Evolutionary conservation across 2,888 invertebrate species (phyloP).

Genomic region (Lasioglossum villosulum): DNA sequence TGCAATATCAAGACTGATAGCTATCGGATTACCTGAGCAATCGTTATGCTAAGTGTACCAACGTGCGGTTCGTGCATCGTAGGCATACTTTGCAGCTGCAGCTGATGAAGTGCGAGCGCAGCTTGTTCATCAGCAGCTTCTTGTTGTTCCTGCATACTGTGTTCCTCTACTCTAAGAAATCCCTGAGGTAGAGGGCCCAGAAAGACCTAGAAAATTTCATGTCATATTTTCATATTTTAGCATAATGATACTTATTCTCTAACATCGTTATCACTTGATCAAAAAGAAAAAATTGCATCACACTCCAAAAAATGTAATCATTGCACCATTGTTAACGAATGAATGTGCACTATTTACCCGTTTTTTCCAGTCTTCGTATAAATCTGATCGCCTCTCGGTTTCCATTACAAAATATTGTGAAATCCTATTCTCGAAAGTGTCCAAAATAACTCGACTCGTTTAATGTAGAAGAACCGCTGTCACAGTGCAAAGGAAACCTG

Average conservation of each 20-base stretch:
- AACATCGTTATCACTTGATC: background rate
- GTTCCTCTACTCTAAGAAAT: constrained; percentile 88
- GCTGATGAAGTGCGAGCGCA: constrained; percentile 89
- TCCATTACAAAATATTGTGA: constrained; percentile 67
- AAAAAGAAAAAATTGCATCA: background rate
- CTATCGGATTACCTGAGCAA: constrained; percentile 88
- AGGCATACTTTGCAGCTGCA: constrained; percentile 86
- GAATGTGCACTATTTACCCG: constrained; percentile 67
- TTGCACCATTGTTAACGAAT: background rate
- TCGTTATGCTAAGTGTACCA: constrained; percentile 93
- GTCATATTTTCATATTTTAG: constrained; percentile 35
- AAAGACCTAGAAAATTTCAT: constrained; percentile 87
- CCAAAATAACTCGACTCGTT: background rate
- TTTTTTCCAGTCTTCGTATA: constrained; percentile 79
- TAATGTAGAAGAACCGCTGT: background rate
- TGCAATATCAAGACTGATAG: background rate
- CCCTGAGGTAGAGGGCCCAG: constrained; percentile 92
- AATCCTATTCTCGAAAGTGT: background rate
- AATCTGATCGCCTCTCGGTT: constrained; percentile 72
- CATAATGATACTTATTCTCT: background rate
- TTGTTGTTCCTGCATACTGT: constrained; percentile 88
- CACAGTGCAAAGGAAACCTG: constrained; percentile 49
- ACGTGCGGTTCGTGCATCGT: constrained; percentile 85
- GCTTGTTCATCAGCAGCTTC: constrained; percentile 92
- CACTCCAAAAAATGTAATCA: background rate